Evolutionary conservation across 2,797 vertebrate species (phyloP), one percentile per base, ranked within the genome.

Genomic region (Sarcoramphus papa): DNA sequence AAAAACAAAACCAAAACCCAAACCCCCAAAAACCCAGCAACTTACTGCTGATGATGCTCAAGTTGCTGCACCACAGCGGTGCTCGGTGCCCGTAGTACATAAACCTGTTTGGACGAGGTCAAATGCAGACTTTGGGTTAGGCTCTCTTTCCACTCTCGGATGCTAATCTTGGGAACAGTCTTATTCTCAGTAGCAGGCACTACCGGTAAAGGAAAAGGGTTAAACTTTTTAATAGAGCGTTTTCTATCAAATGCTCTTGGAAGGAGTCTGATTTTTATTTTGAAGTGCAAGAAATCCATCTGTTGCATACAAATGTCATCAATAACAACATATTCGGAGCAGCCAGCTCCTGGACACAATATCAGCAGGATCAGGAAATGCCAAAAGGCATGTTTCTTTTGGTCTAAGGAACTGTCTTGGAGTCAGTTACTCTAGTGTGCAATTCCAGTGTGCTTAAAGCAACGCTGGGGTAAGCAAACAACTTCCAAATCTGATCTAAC

Each of bases 311-410:
- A 13, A 64, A 30, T 4, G 8, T 12, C 54, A 30, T 21, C 50
- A 15, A 0, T 5, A 62, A 31, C 12, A 4, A 64, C 7, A 1
- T 1, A 6, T 15, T 27, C 0, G 59, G 68, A 64, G 64, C 48
- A 77, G 65, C 14, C 43, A 35, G 65, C 60, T 67, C 51, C 68
- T 10, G 50, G 54, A 13, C 45, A 22, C 16, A 3, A 1, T 1
- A 15, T 12, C 0, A 5, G 51, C 25, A 40, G 67, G 43, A 37
- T 2, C 3, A 7, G 70, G 50, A 30, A 31, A 50, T 2, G 41
- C 79, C 3, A 0, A 33, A 53, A 27, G 19, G 23, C 21, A 5
- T 0, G 0, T 41, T 51, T 35, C 24, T 27, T 43, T 30, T 17
- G 30, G 54, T 12, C 51, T 15, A 14, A 47, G 51, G 14, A 82